phyloP scores from a whole-genome alignment of 2,113 vertebrate species.

The Daphoenositta chrysoptera region DNA sequence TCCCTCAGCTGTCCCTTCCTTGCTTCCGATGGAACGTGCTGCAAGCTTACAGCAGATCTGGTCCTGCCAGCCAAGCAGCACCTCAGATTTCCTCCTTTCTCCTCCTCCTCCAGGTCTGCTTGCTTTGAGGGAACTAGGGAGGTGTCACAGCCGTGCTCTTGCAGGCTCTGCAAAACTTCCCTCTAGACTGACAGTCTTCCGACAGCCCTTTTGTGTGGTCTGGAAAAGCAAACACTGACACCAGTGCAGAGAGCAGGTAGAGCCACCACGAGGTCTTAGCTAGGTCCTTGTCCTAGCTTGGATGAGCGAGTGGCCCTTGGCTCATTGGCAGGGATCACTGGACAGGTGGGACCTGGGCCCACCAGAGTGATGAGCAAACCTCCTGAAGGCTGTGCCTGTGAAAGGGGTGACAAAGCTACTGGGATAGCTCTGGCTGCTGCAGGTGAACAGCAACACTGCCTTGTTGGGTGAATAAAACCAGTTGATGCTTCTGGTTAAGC shows the following conservation, averaged over 20 bases:
- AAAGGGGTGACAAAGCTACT: background rate
- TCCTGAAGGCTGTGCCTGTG: background rate
- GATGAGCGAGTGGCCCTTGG: fast-evolving
- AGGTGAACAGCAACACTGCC: fast-evolving
- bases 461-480: background rate
- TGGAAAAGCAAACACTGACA: background rate
- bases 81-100: background rate
- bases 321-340: fast-evolving
- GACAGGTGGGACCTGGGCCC: background rate
- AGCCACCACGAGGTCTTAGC: background rate
- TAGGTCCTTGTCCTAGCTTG: background rate
- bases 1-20: background rate
- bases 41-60: background rate
- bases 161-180: background rate
- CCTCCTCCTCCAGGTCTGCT: background rate
- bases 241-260: background rate
- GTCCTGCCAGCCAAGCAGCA: background rate
- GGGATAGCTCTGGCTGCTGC: background rate
- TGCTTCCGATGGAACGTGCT: background rate
- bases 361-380: background rate
- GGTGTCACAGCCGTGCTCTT: background rate
- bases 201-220: background rate
- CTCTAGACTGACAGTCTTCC: background rate
- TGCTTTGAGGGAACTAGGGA: background rate
- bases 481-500: background rate